Base-by-base conservation (phyloP, 2,113 vertebrate genomes). In the Andinoacara biseriatus region DNA sequence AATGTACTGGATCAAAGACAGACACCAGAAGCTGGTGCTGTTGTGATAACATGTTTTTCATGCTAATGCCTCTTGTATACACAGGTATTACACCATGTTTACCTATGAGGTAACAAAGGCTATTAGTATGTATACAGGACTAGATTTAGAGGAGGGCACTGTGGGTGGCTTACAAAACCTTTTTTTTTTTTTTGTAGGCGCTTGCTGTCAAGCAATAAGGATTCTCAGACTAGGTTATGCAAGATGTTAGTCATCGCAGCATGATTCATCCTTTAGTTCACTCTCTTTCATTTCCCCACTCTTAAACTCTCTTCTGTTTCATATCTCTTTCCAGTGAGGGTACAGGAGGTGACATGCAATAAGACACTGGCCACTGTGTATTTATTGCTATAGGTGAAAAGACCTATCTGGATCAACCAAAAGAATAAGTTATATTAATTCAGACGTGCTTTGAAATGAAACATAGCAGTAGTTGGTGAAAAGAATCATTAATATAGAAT, bases 171-270 rank as follows among this genome's bases (percentile, higher is more conserved):
- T 93, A 87, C 69, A 80, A 89, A 94, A 89, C 57, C 6, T 74
- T 14, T 24, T 74, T 38, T 35, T 35, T 74, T 14, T 24, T 82
- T 90, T 86, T 59, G 72, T 87, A 79, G 79, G 83, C 52, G 46
- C 85, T 80, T n/a, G 26, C 84, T 90, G 89, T 94, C 72, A 74
- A 87, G 84, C 62, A 75, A 87, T 67, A 74, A 92, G 74, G 87
- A 93, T 93, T 93, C 92, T 92, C 90, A 83, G 91, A 89, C 86
- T 49, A 49, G 79, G 78, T 95, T 95, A 95, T 94, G 91, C 91
- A 94, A 95, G 87, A 81, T 3, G 65, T 95, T 94, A 95, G 91
- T 95, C 94, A 95, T 90, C 87, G 14, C 49, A 43, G 76, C 59
- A 76, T 94, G 90, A 94, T 90, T 94, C 91, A 92, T 86, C 89